Evolutionary conservation across 2,797 vertebrate species (phyloP).

Genomic region (Menidia menidia): DNA sequence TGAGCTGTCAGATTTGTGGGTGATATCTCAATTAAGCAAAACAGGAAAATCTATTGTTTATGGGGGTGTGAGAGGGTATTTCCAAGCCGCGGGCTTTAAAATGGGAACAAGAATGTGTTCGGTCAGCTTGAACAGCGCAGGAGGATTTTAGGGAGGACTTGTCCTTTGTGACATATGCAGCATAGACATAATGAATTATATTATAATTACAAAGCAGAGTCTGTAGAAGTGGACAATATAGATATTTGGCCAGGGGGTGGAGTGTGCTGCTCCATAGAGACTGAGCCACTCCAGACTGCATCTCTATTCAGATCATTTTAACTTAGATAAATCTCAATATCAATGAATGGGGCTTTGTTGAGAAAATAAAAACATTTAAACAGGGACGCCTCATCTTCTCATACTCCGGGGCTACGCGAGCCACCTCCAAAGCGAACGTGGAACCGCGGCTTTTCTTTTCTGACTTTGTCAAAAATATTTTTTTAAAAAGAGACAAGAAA

Average conservation of each 20-base stretch:
- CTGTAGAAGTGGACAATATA: conserved; percentile 86
- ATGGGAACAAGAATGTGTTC: conserved; percentile 83
- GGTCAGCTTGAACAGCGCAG: conserved; percentile 83
- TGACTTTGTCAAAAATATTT: conserved; percentile 34
- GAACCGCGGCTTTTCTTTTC: conserved; percentile 9
- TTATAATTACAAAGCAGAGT: conserved; percentile 90
- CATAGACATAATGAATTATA: conserved; percentile 89
- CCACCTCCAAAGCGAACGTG: conserved; percentile 29
- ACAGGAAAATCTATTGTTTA: conserved; percentile 80
- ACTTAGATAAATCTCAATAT: conserved; percentile 83
- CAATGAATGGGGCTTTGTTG: conserved; percentile 80
- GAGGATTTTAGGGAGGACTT: conserved; percentile 84
- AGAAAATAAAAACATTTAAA: conserved; percentile 79
- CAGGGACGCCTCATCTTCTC: conserved; percentile 73
- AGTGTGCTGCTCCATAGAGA: conserved; percentile 83
- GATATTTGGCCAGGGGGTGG: conserved; percentile 86
- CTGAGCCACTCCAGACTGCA: conserved; percentile 80
- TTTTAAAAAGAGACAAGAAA: too few relatives aligned
- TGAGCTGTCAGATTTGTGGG: conserved; percentile 82
- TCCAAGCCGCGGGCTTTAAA: conserved; percentile 77
- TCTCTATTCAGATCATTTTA: conserved; percentile 83
- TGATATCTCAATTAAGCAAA: conserved; percentile 88
- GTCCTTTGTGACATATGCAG: conserved; percentile 84
- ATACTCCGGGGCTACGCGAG: conserved; percentile 47
- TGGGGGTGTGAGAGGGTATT: conserved; percentile 79